Evolutionary conservation across 2,113 vertebrate genomes (phyloP).

Genomic region (Ginglymostoma cirratum): DNA sequence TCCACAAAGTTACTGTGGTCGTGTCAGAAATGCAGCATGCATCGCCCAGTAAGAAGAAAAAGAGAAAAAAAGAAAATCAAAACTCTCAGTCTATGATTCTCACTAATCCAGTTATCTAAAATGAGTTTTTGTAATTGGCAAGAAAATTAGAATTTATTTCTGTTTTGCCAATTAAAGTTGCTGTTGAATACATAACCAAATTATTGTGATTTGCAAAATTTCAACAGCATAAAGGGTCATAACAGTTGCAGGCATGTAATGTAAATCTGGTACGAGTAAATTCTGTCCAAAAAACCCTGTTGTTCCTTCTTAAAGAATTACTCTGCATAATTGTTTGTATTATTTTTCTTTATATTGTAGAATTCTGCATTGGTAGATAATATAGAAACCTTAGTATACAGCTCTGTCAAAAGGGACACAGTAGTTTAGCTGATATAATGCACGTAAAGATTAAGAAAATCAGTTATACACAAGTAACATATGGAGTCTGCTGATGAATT

Average conservation of each 20-base stretch:
- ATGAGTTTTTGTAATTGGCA: not conserved
- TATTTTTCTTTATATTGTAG: conserved; percentile 25
- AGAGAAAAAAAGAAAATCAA: not conserved
- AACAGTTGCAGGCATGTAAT: not conserved
- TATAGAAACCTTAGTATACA: conserved; percentile 23
- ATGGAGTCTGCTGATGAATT: not conserved
- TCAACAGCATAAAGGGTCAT: not conserved
- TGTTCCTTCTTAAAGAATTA: conserved; percentile 36
- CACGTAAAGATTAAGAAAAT: conserved; percentile 10
- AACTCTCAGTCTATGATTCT: not conserved
- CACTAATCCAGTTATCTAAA: not conserved
- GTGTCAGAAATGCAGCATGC: not conserved
- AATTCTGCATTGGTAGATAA: not conserved
- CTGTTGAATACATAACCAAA: not conserved
- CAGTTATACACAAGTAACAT: not conserved
- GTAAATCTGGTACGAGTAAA: not conserved
- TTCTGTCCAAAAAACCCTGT: not conserved
- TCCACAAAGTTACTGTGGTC: not conserved
- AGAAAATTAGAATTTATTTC: not conserved
- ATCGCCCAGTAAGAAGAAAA: not conserved
- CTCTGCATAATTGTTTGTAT: conserved; percentile 14
- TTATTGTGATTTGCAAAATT: not conserved
- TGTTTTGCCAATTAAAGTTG: not conserved
- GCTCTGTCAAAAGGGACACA: not conserved
- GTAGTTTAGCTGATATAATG: conserved; percentile 30